Percentiles rank a stretch among this genome's conserved stretches.
Evolutionary conservation across 1,140 invertebrate genomes (phyloP).

Genomic region (Bacillus rossius): DNA sequence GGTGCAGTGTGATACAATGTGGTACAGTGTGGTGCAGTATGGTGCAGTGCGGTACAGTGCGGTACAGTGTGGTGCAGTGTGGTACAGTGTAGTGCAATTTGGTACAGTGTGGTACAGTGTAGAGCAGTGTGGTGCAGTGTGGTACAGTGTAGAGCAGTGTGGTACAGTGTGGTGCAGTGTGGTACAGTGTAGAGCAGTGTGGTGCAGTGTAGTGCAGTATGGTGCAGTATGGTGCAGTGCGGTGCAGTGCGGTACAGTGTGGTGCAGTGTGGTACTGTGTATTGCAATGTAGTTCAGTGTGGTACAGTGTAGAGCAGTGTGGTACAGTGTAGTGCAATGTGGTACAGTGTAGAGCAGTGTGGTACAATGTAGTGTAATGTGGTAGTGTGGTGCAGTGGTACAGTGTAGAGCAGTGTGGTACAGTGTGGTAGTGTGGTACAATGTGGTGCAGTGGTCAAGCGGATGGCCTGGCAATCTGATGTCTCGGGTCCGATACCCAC

Average conservation of each 20-base stretch:
- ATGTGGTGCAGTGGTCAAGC: too few species aligned
- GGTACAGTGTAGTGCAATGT: too few species aligned
- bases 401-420: too few species aligned
- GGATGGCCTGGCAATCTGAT: too few species aligned
- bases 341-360: too few species aligned
- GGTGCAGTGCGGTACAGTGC: not conserved
- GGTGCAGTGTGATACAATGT: not conserved
- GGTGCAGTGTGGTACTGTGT: not conserved
- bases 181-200: not conserved
- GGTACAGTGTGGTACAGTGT: conserved; percentile 4
- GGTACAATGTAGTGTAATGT: too few species aligned
- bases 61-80: conserved; percentile 4
- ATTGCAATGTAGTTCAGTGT: not conserved
- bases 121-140: conserved; percentile 1
- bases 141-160: not conserved
- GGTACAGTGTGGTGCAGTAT: conserved; percentile 2
- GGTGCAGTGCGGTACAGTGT: conserved; percentile 1
- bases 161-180: not conserved
- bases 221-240: conserved; percentile 1
- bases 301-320: conserved; percentile 31
- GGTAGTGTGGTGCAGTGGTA: too few species aligned
- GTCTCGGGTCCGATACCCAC: too few species aligned
- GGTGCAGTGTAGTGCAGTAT: not conserved
- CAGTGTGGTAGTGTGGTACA: too few species aligned
- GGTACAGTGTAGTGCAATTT: not conserved